These are phyloP conservation scores for Lobophora halterata DNA, from an alignment of 2,888 invertebrate species.

Conservation along the genomic window DNA sequence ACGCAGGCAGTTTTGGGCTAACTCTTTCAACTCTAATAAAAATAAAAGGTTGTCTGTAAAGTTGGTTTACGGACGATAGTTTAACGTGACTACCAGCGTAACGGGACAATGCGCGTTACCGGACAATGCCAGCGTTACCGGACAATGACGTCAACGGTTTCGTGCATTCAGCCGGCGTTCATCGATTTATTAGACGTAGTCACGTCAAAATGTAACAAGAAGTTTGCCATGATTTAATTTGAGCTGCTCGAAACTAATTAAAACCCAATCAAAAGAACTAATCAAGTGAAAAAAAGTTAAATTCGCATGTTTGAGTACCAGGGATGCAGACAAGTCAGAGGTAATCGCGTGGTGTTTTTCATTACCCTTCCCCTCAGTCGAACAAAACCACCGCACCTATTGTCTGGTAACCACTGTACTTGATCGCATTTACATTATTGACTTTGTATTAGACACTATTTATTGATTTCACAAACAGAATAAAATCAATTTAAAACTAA, in stretches of 20 bases:
- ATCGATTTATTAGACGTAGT: too few species aligned
- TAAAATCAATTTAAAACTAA: neutral
- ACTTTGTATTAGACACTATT: slow-evolving; percentile 18
- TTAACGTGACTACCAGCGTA: too few species aligned
- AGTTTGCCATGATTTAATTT: neutral
- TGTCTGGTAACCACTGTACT: slow-evolving; percentile 61
- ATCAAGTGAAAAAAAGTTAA: slow-evolving; percentile 24
- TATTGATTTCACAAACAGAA: neutral
- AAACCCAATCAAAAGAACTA: slow-evolving; percentile 27
- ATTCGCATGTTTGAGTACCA: slow-evolving; percentile 33
- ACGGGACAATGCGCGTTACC: too few species aligned
- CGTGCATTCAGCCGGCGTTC: too few species aligned
- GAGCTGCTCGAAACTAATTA: slow-evolving; percentile 23
- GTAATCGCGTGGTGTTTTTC: slow-evolving; percentile 58
- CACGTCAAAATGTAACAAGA: too few species aligned
- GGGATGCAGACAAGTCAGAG: slow-evolving; percentile 37
- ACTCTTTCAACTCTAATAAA: too few species aligned
- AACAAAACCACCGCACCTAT: slow-evolving; percentile 55
- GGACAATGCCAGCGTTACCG: too few species aligned
- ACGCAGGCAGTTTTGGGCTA: too few species aligned
- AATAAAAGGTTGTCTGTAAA: too few species aligned
- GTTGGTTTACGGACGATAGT: too few species aligned
- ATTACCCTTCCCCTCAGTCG: slow-evolving; percentile 57
- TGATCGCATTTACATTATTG: slow-evolving; percentile 32
- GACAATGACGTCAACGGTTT: too few species aligned